Percentiles rank a stretch among this genome's conserved stretches.
These are phyloP conservation scores for Drosophila parthenogenetica DNA, from an alignment of 2,888 invertebrate genomes.

Conservation along the genomic window DNA sequence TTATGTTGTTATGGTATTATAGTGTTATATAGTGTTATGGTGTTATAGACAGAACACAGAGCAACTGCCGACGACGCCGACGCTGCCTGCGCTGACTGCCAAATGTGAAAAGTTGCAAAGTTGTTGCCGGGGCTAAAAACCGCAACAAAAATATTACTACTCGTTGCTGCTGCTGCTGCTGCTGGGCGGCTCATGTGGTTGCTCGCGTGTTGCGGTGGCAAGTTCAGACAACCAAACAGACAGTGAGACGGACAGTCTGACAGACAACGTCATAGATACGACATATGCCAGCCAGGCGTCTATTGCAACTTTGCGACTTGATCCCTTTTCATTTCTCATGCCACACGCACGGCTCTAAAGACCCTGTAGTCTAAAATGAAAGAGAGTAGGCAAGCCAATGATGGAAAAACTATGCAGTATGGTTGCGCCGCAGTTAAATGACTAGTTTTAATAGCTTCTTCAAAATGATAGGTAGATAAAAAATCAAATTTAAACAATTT, in stretches of 20 bases:
- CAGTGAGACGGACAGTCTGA: slow-evolving; percentile 20
- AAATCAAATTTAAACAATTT: no score
- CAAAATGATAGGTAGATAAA: no score
- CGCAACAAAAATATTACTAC: slow-evolving; percentile 39
- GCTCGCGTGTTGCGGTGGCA: slow-evolving; percentile 76
- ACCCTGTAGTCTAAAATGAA: no score
- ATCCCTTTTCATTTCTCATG: slow-evolving; percentile 74
- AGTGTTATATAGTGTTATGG: slow-evolving; percentile 38
- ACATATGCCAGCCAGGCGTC: slow-evolving; percentile 60
- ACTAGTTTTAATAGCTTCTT: no score
- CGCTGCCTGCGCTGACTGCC: slow-evolving; percentile 31
- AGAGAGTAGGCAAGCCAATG: no score
- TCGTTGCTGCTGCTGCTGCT: slow-evolving; percentile 12
- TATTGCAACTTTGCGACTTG: slow-evolving; percentile 54
- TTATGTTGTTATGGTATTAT: slow-evolving; percentile 25
- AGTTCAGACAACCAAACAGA: slow-evolving; percentile 63
- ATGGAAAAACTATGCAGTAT: no score
- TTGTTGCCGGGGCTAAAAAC: slow-evolving; percentile 44
- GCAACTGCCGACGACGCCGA: background rate
- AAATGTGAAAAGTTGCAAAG: slow-evolving; percentile 74
- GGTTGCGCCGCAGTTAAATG: background rate
- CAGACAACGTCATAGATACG: slow-evolving; percentile 45
- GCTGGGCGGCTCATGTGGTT: slow-evolving; percentile 35
- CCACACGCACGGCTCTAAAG: slow-evolving; percentile 69
- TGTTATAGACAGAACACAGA: slow-evolving; percentile 40